Base-by-base conservation (phyloP, 2,888 invertebrate genomes). In the Diarsia rubi region DNA sequence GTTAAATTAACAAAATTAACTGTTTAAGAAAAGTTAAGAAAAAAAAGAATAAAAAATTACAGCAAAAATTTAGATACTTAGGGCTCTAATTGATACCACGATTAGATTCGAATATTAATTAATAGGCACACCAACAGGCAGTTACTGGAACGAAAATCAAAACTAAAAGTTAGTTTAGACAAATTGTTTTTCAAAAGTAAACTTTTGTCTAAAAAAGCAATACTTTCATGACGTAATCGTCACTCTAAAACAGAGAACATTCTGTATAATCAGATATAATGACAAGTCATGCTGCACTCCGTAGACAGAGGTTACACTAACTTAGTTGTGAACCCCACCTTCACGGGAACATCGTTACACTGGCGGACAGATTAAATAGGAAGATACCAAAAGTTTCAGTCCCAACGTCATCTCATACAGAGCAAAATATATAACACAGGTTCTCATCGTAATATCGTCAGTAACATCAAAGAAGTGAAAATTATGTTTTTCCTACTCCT, bases 241-340 rank as follows among this genome's bases (percentile, higher is more conserved):
- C 45, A 21, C 49, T 21, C 31, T n/a, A 24, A 47, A 64, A 72
- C 66, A 68, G 49, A 73, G 24, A 44, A 6, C 47, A 24, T 37
- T 16, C 8, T 62, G 9, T 68, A 65, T 42, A 76, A 81, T 73
- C 57, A 71, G 52, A 27, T 65, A 75, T 69, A 69, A 84, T 69
- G 44, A 54, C 81, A 27, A 80, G 75, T 80, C 69, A 84, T 24
- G 42, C 9, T 42, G 64, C 49, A 14, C 73, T 27, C 9, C 11
- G 64, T 54, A 70, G 24, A 42, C 68, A 2, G 59, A 63, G 60
- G 67, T 27, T 63, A 14, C 31, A 66, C n/a, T 75, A 81, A 82
- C 81, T 82, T 37, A 60, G 75, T 75, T 70, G 44, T 27, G 21
- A 49, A 59, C 81, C 85, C 81, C 69, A 75, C 81, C 84, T 81